Evolutionary conservation across 53 echinoderm and acorn worm genomes (phyloP), one percentile per base, ranked within the genome.

Genomic region (Echinometra lucunter): DNA sequence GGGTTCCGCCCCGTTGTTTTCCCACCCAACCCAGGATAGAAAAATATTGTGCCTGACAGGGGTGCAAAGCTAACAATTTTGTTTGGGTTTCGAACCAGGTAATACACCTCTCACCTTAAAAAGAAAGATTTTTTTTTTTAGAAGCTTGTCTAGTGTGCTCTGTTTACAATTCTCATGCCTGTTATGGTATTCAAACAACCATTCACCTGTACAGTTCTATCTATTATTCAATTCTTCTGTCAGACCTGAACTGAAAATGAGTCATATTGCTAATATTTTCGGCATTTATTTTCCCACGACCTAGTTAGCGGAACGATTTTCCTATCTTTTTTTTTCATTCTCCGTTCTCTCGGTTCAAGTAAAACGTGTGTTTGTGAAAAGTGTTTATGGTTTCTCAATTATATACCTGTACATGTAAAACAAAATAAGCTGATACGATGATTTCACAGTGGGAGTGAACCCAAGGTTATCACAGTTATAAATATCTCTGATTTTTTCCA

Each of bases 151-250:
- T 88, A 47, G 88, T 49, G 55, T 88, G 17, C 19, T 40, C 32
- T 88, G 88, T 88, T 88, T 88, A 88, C 88, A 88, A 34, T 88
- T 88, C 88, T 53, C 88, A 88, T 88, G 88, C 88, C 13, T 88
- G 53, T 5, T 53, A 88, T 55, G 18, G 49, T 34, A 88, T 57
- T 88, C 88, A 88, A 88, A 88, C 88, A 88, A 37, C n/a, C 32
- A 28, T 27, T 35, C 88, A 57, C 57, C 55, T 88, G 57, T 57
- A 49, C 78, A 78, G 78, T 5, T 78, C 38, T 78, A 78, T 78
- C 42, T 78, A 78, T 78, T 78, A 18, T 42, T 78, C 19, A 2
- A 78, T 78, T 78, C 35, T 75, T 32, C 78, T 38, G 38, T 78
- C 42, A 42, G 19, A 40, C 3, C 18, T 38, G 38, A 32, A 72